Base-by-base conservation (phyloP, 2,888 invertebrate genomes). In the Diabrotica balteata region DNA sequence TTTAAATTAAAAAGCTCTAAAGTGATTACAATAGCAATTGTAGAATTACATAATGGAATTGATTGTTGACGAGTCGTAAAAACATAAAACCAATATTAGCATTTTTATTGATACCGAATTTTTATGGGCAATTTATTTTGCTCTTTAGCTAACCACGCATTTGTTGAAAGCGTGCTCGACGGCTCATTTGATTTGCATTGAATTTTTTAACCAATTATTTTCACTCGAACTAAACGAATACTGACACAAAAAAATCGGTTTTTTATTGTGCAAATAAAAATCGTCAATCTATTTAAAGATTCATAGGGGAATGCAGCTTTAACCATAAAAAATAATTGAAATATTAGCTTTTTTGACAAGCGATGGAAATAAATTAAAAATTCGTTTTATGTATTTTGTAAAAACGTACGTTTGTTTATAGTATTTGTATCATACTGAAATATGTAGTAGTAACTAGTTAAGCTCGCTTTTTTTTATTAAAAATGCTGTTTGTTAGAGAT, bases 81-180 rank as follows among this genome's bases (percentile, higher is more conserved):
- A 57, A 57, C 55, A 57, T 57, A 57, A 65, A 62, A 66, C 63
- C 59, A 55, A 62, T 62, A 69, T 66, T 59, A 63, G 55, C 65
- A 65, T 66, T 63, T 69, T 66, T 69, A 69, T 67, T 60, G 66
- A 63, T 59, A 60, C 59, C 61, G 49, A 66, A 66, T 53, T 66
- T 69, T 69, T 66, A 69, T 66, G 55, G 55, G 49, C 59, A 66
- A 69, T 69, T 69, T 66, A 66, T 66, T 66, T 69, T 69, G 63
- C 59, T 55, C 62, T 49, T 62, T 50, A 47, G 49, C 53, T 55
- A 58, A 69, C 59, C 51, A 50, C 51, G 58, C 58, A 59, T 46
- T 64, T 11, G 32, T 32, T 32, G 51, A 50, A 63, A 44, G 59
- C 32, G 59, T 42, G 51, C 47, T 49, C 22, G 42, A 54, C 22